Base-by-base conservation (phyloP, 2,888 invertebrate species). In the Ryuthela nishihirai region DNA sequence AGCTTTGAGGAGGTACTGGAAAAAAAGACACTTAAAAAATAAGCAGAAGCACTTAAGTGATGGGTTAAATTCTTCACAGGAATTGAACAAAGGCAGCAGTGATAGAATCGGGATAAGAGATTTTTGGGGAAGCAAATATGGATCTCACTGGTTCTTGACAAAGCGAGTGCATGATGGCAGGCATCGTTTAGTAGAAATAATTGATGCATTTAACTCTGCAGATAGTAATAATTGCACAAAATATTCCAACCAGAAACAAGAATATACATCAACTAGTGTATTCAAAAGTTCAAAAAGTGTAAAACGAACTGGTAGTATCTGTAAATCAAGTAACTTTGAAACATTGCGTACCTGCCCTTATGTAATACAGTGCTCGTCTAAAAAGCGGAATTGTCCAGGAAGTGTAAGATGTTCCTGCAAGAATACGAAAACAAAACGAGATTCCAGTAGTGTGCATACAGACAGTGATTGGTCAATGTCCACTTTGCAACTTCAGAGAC, bases 121-220 rank as follows among this genome's bases (percentile, higher is more conserved):
- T 21, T 56, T 56, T 18, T 56, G 56, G 56, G 56, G 56, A 7
- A 50, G 50, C 29, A 56, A 40, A n/a, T 56, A 56, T 26, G 56
- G 56, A 6, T 56, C 56, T 4, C 56, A 56, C n/a, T 56, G 56
- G 56, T 38, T 56, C n/a, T 56, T 56, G 18, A 50, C 56, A 24
- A 56, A 56, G 46, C 44, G 44, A 2, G 48, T 44, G 23, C 39
- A 38, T 2, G 25, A 29, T 20, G 45, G 40, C 32, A 48, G 35
- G 12, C 39, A 45, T 23, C 45, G 39, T 20, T 39, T 56, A 10
- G 41, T 56, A 3, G 56, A 56, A 26, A 50, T 56, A 4, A 38
- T 56, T 2, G 56, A 56, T 17, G 56, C 56, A 18, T 56, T 56
- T 17, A 56, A 56, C 20, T 50, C 56, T 2, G 42, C 26, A 6